Conservation (phyloP, 2,113 vertebrate species). For the Corvus cornix region DNA sequence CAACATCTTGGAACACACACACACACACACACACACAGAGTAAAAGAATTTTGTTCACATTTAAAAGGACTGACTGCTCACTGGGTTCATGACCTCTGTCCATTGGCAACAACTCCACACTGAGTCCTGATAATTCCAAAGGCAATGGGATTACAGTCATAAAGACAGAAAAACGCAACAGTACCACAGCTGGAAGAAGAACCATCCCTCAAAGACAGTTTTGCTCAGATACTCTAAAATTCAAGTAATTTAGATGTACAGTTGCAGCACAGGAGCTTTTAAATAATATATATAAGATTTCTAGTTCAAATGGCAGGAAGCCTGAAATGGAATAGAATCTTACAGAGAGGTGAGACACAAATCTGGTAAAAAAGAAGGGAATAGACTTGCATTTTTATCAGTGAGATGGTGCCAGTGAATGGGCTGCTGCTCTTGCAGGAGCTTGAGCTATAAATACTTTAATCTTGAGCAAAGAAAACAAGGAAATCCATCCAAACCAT, state of each 20-base stretch:
- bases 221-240: not conserved
- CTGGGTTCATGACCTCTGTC: not conserved
- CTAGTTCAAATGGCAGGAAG: not conserved
- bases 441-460: not conserved
- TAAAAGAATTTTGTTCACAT: not conserved
- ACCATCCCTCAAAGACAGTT: not conserved
- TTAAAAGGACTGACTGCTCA: not conserved
- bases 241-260: not conserved
- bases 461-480: not conserved
- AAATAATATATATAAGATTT: not conserved
- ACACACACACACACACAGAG: rapidly evolving
- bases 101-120: not conserved
- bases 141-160: not conserved
- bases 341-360: not conserved
- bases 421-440: not conserved
- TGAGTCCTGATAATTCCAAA: not conserved
- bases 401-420: not conserved
- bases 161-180: not conserved
- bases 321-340: not conserved
- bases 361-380: not conserved
- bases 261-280: not conserved
- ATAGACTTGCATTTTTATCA: not conserved
- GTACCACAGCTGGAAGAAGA: not conserved
- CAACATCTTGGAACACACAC: not conserved
- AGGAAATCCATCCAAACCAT: not conserved